Evolutionary conservation across 2,888 invertebrate genomes (phyloP).

Genomic region (Acanthosepion esculentum): DNA sequence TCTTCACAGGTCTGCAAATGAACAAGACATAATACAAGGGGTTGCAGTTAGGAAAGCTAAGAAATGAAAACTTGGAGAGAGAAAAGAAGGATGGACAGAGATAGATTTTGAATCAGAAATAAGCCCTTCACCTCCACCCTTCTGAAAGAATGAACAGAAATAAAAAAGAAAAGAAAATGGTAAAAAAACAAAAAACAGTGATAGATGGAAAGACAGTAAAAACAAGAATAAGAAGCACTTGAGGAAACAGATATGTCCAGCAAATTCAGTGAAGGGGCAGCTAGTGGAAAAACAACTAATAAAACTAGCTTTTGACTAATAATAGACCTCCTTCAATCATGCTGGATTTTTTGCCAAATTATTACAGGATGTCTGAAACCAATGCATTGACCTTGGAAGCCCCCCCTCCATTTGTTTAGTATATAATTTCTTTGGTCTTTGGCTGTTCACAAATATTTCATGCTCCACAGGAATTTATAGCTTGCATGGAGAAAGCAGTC

Average conservation of each 20-base stretch:
- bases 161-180: not conserved
- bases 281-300: not conserved
- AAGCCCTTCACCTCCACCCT: not conserved
- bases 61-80: not conserved
- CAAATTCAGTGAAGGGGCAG: not conserved
- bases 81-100: not conserved
- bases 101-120: not conserved
- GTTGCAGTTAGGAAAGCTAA: too few species aligned
- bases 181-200: not conserved
- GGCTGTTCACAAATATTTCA: constrained; percentile 33
- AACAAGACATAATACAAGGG: not conserved
- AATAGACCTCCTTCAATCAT: not conserved
- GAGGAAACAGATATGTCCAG: not conserved
- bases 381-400: not conserved
- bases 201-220: not conserved
- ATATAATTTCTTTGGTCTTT: constrained; percentile 33
- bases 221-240: not conserved
- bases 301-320: not conserved
- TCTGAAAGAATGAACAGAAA: not conserved
- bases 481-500: not conserved
- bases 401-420: not conserved
- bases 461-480: not conserved
- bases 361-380: not conserved
- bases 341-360: not conserved
- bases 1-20: too few species aligned